These are phyloP conservation scores for Charaxes varanes DNA, from an alignment of 1,140 invertebrate genomes.

Conservation along the genomic window DNA sequence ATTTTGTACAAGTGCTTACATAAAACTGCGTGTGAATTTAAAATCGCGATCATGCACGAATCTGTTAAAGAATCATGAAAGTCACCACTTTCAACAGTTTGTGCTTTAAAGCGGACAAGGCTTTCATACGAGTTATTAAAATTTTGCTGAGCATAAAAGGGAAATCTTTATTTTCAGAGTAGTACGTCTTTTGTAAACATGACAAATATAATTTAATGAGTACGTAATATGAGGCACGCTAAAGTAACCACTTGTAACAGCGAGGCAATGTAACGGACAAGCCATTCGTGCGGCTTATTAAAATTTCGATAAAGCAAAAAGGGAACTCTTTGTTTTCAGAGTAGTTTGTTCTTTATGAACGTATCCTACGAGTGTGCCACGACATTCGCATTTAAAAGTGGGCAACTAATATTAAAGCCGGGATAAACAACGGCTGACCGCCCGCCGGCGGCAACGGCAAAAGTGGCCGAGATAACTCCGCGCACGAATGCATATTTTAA, in stretches of 20 bases:
- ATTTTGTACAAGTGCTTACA: too few relatives aligned
- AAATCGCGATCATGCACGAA: too few relatives aligned
- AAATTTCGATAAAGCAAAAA: conserved; percentile 2
- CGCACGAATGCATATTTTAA: conserved; percentile 67
- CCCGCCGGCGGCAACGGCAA: conserved; percentile 43
- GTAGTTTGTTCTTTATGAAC: conserved; percentile 3
- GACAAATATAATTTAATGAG: too few relatives aligned
- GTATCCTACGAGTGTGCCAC: conserved; percentile 7
- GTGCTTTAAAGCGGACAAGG: too few relatives aligned
- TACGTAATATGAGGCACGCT: too few relatives aligned
- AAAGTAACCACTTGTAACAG: too few relatives aligned
- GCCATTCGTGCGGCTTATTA: not conserved
- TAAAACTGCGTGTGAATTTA: too few relatives aligned
- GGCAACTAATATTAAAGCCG: conserved; percentile 46
- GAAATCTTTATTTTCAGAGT: not conserved
- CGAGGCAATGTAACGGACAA: too few relatives aligned
- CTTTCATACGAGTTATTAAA: conserved; percentile 1
- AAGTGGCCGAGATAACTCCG: conserved; percentile 59
- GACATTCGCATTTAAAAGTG: conserved; percentile 37
- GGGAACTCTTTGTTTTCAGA: not conserved
- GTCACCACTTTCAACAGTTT: too few relatives aligned
- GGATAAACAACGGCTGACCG: conserved; percentile 58
- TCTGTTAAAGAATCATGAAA: too few relatives aligned
- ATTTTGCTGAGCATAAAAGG: not conserved
- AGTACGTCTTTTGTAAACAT: conserved; percentile 3